Conservation (phyloP, 2,888 invertebrate species). For the Galerucella pusilla region DNA sequence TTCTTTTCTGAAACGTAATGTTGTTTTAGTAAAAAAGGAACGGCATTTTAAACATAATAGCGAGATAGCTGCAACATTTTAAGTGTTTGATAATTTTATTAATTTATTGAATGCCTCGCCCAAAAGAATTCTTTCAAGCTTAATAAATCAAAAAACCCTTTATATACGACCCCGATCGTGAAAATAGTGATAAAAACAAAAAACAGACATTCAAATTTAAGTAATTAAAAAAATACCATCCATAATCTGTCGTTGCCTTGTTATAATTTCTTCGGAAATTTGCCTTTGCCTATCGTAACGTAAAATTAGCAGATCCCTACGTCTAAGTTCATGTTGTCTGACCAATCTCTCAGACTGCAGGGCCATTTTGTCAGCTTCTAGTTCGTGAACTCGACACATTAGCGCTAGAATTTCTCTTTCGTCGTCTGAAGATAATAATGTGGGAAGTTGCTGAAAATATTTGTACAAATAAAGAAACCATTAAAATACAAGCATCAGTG, state of each 20-base stretch:
- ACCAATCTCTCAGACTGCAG: constrained; percentile 88
- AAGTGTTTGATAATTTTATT: no score
- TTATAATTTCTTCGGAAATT: constrained; percentile 92
- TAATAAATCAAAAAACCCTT: no score
- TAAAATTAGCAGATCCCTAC: constrained; percentile 85
- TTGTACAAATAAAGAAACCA: neutral
- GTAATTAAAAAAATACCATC: constrained; percentile 75
- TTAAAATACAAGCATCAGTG: constrained; percentile 18
- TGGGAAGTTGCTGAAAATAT: constrained; percentile 79
- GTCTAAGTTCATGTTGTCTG: constrained; percentile 85
- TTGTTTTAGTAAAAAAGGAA: neutral
- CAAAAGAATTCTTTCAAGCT: no score
- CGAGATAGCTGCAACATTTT: neutral
- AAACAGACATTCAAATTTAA: no score
- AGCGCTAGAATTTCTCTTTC: constrained; percentile 90
- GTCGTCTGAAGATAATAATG: constrained; percentile 85
- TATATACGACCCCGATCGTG: no score
- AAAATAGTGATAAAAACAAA: no score
- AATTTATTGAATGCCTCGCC: no score
- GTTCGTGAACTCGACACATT: constrained; percentile 90
- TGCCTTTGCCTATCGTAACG: constrained; percentile 86
- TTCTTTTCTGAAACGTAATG: constrained; percentile 71
- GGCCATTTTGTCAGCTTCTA: constrained; percentile 94
- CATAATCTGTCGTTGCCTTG: constrained; percentile 84
- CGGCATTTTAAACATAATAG: no score